Evolutionary conservation across 2,797 vertebrate species (phyloP), one percentile per base, ranked within the genome.

Genomic region (Muraenolepis orangiensis): DNA sequence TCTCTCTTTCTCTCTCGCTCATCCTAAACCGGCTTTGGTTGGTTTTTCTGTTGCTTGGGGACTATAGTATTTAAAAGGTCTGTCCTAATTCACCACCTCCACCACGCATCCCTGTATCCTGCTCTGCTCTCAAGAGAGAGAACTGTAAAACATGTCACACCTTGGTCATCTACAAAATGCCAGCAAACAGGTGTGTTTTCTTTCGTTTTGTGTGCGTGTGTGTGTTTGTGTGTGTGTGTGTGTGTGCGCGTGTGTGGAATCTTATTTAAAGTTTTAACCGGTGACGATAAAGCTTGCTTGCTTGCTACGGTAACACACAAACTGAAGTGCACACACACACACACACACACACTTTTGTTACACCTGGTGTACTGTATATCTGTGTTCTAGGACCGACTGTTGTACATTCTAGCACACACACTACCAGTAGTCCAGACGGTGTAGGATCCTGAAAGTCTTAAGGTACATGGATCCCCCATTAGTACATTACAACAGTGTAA

Each of bases 401-500:
- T 88, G 85, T 88, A 90, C 88, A 90, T 91, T 89, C 87, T 89
- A 85, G 78, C 88, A 91, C 88, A 89, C 77, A 82, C 77, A 34
- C n/a, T n/a, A n/a, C n/a, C n/a, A 34, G 8, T 82, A 77, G 80
- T 82, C 81, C 86, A 86, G 85, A 77, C 77, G 84, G 84, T 86
- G 87, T 84, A 89, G 80, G 88, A 81, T 69, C 74, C 83, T 88
- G 85, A 81, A 80, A 74, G 81, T 87, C 84, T n/a, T 87, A 90
- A 89, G 90, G 82, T 87, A 89, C 81, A 66, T 81, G 80, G 80
- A 91, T 80, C 85, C 86, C 84, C 87, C 72, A 75, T n/a, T 84
- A 79, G 85, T 88, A 90, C 89, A 87, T 85, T 90, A 90, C 86
- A 87, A 89, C 86, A 89, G 90, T 91, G 81, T 89, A 87, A 88